Evolutionary conservation across 2,888 invertebrate genomes (phyloP), one percentile per base, ranked within the genome.

Genomic region (Pammene fasciana): DNA sequence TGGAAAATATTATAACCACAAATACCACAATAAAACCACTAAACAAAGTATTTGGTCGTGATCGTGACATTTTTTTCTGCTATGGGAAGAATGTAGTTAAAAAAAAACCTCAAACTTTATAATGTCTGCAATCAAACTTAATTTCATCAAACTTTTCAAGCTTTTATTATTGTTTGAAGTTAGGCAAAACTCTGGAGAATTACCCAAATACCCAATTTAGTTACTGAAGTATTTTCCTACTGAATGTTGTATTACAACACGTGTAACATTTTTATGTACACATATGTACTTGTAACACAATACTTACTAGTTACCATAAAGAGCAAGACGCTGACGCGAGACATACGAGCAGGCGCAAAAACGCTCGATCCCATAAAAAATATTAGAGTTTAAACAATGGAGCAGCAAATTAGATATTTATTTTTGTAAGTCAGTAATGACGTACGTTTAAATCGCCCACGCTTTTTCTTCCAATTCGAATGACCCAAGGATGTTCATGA

Each of bases 401-500:
- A 48, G 13, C 56, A 1, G 50, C 64, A 57, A 64, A 50, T 68
- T 52, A 62, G 26, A 41, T 18, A 43, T 56, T 50, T 57, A n/a
- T 8, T 34, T n/a, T 50, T 16, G 41, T 50, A n/a, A 56, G 41
- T 64, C 68, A 48, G 45, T 50, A 38, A 56, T 57, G 68, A 62
- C 56, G 16, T 13, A 34, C 62, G 14, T 56, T 56, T 48, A 38
- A 50, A 64, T 52, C 59, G 43, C 68, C 68, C 48, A 62, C 62
- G 26, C 41, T 62, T 62, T 64, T 68, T 64, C 26, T 68, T 13
- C 62, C n/a, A n/a, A 36, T 64, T 36, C 5, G 48, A 13, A 48
- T 52, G 41, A 67, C 26, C 55, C 48, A 48, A 48, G 55, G 46
- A n/a, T 50, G 8, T 4, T 7, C 13, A 11, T 36, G 11, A 26